Evolutionary conservation across 2,888 invertebrate species (phyloP).

Genomic region (Drosophila nr. fundita): DNA sequence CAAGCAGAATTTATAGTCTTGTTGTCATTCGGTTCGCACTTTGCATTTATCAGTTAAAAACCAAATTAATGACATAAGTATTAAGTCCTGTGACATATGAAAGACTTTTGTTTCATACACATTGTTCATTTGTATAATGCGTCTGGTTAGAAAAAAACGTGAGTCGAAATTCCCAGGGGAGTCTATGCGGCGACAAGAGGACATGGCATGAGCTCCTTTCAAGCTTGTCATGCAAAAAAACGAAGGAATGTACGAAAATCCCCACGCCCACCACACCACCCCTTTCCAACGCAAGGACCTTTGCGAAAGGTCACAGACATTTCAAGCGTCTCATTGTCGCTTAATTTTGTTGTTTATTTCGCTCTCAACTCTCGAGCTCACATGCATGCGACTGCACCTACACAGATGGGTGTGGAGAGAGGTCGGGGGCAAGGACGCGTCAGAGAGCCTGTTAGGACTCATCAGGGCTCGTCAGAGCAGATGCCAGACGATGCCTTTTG

Average conservation of each 20-base stretch:
- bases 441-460: conserved; percentile 15
- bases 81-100: conserved; percentile 16
- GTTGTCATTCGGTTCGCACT: not conserved
- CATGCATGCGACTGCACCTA: conserved; percentile 62
- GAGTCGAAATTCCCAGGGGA: conserved; percentile 53
- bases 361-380: conserved; percentile 29
- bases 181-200: conserved; percentile 33
- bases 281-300: not conserved
- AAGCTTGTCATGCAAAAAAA: conserved; percentile 15
- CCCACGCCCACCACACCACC: not conserved
- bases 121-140: conserved; percentile 65
- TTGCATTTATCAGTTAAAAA: conserved; percentile 12
- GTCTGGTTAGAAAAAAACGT: conserved; percentile 64
- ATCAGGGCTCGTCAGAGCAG: conserved; percentile 36
- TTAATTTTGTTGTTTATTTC: conserved; percentile 60
- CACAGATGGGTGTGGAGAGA: not conserved
- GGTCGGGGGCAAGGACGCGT: conserved; percentile 1
- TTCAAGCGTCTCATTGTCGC: conserved; percentile 72
- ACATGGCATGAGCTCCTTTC: conserved; percentile 34
- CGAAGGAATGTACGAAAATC: not conserved
- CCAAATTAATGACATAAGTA: conserved; percentile 19
- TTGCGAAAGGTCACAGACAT: conserved; percentile 75
- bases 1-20: conserved; percentile 9
- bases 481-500: conserved; percentile 52
- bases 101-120: conserved; percentile 26